Evolutionary conservation across 37 sponge, comb jelly and placozoan genomes (phyloP), one percentile per base, ranked within the genome.

Genomic region (Axinella damicornis): DNA sequence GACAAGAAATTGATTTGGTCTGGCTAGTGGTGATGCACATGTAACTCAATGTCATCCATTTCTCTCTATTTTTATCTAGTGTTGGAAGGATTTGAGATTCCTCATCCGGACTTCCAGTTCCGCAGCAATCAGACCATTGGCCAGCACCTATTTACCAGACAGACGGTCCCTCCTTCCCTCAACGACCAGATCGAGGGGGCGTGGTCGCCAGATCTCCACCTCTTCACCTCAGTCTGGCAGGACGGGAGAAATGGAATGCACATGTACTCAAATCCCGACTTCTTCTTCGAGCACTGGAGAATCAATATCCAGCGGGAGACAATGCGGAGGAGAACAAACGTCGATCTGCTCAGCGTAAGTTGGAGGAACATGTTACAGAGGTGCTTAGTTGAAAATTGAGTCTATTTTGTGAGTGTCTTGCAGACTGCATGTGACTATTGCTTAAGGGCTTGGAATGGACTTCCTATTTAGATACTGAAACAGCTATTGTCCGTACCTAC

Each of bases 261-360:
- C n/a, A n/a, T 82, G 34, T 65, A 66, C 64, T 83, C 83, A 0
- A 40, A 83, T n/a, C 89, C 89, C 46, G 28, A 39, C 62, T 89
- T 77, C 78, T 89, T 89, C 65, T 89, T 89, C 33, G 82, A 89
- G 75, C 61, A 82, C 73, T 89, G 89, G 89, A 82, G 83, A 54
- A n/a, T 21, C 35, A 34, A 32, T 2, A 65, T 88, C 57, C 67
- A 88, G 40, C 73, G 31, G 20, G 38, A 61, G 28, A 38, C 88
- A 33, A 16, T 24, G 59, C 69, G 61, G 52, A 74, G 57, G 12
- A 68, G 20, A 31, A 5, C 69, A 30, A 20, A 2, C 6, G 36
- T 27, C 5, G 34, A 68, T 12, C 6, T 68, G 34, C 34, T 68
- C 34, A 68, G 69, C 13, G 69, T 68, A 33, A 68, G 69, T 68